Percentiles rank a stretch among this genome's conserved stretches.
Evolutionary conservation across 2,888 invertebrate genomes (phyloP).

Genomic region (Aphrophora alni): DNA sequence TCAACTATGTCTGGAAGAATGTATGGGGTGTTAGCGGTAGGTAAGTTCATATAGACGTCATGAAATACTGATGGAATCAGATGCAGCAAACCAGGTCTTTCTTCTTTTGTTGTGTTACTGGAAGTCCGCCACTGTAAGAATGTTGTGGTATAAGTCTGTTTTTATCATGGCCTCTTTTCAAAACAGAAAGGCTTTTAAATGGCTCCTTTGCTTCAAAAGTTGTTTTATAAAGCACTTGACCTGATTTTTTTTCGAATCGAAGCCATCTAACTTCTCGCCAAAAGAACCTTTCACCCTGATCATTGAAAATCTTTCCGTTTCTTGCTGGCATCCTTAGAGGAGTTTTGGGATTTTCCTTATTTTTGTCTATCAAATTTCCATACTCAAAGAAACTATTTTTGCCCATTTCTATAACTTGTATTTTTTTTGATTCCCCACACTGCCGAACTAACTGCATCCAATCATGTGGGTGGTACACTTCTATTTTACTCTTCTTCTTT

Average conservation of each 20-base stretch:
- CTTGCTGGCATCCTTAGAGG: too few relatives aligned
- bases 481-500: conserved; percentile 36
- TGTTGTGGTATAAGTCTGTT: conserved; percentile 3
- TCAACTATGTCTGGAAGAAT: conserved; percentile 14
- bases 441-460: not conserved
- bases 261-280: conserved; percentile 15
- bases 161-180: not conserved
- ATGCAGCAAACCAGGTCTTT: conserved; percentile 19
- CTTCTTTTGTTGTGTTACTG: not conserved
- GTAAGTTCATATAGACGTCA: conserved; percentile 10
- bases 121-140: not conserved
- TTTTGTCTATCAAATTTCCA: not conserved
- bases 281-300: conserved; percentile 11
- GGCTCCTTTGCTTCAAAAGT: not conserved
- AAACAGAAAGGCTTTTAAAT: conserved; percentile 4
- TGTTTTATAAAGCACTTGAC: conserved; percentile 6
- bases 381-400: not conserved
- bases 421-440: not conserved
- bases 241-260: not conserved
- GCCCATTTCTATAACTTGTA: not conserved
- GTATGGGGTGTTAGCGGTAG: not conserved
- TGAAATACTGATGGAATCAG: conserved; percentile 17
- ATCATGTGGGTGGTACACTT: conserved; percentile 9
- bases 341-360: too few relatives aligned
- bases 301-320: not conserved